These are phyloP conservation scores for Marmota monax DNA, from an alignment of 2,113 vertebrate genomes.

Conservation along the genomic window DNA sequence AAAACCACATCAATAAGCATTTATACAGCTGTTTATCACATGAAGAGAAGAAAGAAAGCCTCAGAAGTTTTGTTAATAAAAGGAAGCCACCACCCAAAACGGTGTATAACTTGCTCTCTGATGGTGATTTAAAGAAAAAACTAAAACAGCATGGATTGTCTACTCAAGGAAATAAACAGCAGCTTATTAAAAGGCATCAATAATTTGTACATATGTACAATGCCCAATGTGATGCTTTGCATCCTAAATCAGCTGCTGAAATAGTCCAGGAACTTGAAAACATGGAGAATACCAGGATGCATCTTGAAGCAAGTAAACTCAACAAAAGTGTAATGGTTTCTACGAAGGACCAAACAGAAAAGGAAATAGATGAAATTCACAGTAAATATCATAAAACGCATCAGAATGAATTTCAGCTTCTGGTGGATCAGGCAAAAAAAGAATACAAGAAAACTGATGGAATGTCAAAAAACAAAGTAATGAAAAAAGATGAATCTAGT, in stretches of 20 bases:
- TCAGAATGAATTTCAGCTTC: slow-evolving; percentile 91
- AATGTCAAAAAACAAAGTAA: slow-evolving; percentile 54
- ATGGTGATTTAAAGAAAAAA: slow-evolving; percentile 92
- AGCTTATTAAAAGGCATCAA: slow-evolving; percentile 93
- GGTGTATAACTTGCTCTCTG: slow-evolving; percentile 95
- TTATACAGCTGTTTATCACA: slow-evolving; percentile 93
- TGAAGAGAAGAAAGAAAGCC: slow-evolving; percentile 94
- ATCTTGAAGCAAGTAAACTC: too few relatives aligned
- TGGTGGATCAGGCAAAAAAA: slow-evolving; percentile 92
- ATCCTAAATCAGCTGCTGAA: slow-evolving; percentile 89
- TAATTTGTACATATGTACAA: slow-evolving; percentile 96
- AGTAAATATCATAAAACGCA: slow-evolving; percentile 88
- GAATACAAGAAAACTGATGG: slow-evolving; percentile 85
- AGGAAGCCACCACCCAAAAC: slow-evolving; percentile 93
- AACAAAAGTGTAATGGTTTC: too few relatives aligned
- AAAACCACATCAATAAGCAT: slow-evolving; percentile 94
- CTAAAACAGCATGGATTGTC: slow-evolving; percentile 92
- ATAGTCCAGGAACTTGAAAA: too few relatives aligned
- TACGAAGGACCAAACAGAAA: too few relatives aligned
- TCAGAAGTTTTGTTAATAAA: slow-evolving; percentile 89
- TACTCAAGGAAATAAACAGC: slow-evolving; percentile 90
- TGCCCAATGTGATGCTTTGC: slow-evolving; percentile 95
- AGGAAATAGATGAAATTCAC: too few relatives aligned
- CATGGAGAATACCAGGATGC: too few relatives aligned
- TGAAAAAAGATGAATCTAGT: slow-evolving; percentile 47